Evolutionary conservation across 2,113 vertebrate genomes (phyloP), one percentile per base, ranked within the genome.

Genomic region (Petroica traversi): DNA sequence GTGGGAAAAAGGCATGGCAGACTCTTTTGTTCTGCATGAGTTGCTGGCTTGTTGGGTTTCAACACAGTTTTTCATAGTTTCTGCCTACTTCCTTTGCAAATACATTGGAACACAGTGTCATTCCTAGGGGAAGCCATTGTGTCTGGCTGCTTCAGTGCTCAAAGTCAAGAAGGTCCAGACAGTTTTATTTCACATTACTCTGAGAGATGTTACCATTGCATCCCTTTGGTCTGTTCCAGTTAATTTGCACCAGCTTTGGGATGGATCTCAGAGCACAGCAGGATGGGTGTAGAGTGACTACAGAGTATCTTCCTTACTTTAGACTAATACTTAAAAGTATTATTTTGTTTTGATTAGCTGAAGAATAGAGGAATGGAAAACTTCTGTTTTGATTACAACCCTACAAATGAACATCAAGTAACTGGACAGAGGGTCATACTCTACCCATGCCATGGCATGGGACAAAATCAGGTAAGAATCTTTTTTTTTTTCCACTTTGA

Each of bases 381-480:
- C 85, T 98, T 98, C 96, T 99, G 99, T 91, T 99, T 99, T 85
- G 99, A 99, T 97, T 99, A 99, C 88, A 99, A 99, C 93, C 99
- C 99, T 81, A 41, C 81, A 12, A 98, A 95, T 91, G 99, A 99
- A 1, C 96, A 98, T 82, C 87, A 96, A 4, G 19, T 98, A n/a
- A 97, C 84, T 5, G 99, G 99, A 58, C 96, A 98, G 34, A 97
- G 98, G 75, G 94, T 99, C 97, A 98, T 98, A 97, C 92, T 99
- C 31, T 99, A 99, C 88, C 91, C 72, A 2, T 99, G 99, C 95
- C 99, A 99, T 3, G 99, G 99, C 76, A 98, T 99, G 99, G 99
- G 99, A 54, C 99, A 99, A 97, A 99, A 99, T 97, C 99, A 99
- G 99, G 99, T 99, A 97, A 67, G 97, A 41, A 36, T 57, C 10